Base-by-base conservation (phyloP, 2,113 vertebrate species). In the Coptodon rendalli region DNA sequence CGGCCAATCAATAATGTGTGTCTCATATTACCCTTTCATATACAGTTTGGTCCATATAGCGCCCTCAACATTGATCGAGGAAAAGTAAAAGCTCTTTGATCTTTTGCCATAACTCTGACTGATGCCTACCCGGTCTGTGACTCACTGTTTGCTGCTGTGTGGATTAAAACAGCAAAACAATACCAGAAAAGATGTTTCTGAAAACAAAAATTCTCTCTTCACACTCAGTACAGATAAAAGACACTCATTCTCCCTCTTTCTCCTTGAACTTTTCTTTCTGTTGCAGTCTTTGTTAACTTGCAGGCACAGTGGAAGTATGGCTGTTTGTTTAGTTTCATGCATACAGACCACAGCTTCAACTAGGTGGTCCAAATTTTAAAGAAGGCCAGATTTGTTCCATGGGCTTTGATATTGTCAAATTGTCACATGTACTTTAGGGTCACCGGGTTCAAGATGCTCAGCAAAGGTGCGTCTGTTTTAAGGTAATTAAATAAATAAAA, bases 391-490 rank as follows among this genome's bases (percentile, higher is more conserved):
- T 50, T 52, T 78, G 27, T 52, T 12, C 73, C 45, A 78, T 31
- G 73, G 43, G 27, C 27, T n/a, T 54, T 54, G 53, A 78, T 50
- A 50, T 31, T 50, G 43, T 12, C 45, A 78, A 24, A 19, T 52
- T 50, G 43, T 12, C 45, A 78, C 40, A 19, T 52, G 45, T 31
- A 52, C 5, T 78, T 50, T 78, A 31, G 45, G 27, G 73, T 78
- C 27, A 78, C 10, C 0, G 5, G 45, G 45, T 34, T 78, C 17
- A 34, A 31, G 1, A 3, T 52, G n/a, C 0, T 78, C 27, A 52
- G 6, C 14, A 71, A 43, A 71, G 0, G 8, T 0, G 2, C 0
- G 0, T n/a, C 24, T 31, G 45, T n/a, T 31, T 52, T 52, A 78
- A 78, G 73, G 45, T 52, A 76, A 76, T 29, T 48, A 76, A 19